These are phyloP conservation scores for Gymnocypris eckloni DNA, from an alignment of 2,797 vertebrate species.

Conservation along the genomic window DNA sequence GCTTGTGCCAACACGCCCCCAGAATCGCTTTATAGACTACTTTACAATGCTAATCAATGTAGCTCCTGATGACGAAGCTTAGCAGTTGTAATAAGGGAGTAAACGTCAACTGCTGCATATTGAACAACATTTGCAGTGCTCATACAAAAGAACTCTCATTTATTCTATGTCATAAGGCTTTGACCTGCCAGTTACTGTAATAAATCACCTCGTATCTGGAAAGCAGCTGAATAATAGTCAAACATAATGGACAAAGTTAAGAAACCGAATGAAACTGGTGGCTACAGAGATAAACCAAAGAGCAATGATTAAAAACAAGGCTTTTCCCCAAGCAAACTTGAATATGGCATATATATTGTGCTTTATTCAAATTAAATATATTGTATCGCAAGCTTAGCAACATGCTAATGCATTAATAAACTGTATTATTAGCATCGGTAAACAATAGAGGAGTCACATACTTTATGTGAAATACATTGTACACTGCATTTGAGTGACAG, in stretches of 20 bases:
- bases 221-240: neutral
- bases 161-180: conserved; percentile 35
- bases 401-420: neutral
- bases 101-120: conserved; percentile 1
- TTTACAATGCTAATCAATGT: conserved; percentile 21
- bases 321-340: neutral
- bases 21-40: conserved; percentile 8
- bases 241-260: conserved; percentile 4
- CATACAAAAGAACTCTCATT: conserved; percentile 26
- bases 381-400: neutral
- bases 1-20: conserved; percentile 3
- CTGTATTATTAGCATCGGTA: neutral
- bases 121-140: conserved; percentile 5
- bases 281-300: neutral
- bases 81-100: conserved; percentile 13
- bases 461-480: neutral
- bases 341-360: neutral
- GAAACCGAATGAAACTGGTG: conserved; percentile 1
- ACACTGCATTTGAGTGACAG: neutral
- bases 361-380: neutral
- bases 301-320: neutral
- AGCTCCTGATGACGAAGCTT: conserved; percentile 6
- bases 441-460: neutral
- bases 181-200: conserved; percentile 33
- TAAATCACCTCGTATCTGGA: conserved; percentile 38